Evolutionary conservation across 2,888 invertebrate species (phyloP), one percentile per base, ranked within the genome.

Genomic region (Ornithoptera priamus): DNA sequence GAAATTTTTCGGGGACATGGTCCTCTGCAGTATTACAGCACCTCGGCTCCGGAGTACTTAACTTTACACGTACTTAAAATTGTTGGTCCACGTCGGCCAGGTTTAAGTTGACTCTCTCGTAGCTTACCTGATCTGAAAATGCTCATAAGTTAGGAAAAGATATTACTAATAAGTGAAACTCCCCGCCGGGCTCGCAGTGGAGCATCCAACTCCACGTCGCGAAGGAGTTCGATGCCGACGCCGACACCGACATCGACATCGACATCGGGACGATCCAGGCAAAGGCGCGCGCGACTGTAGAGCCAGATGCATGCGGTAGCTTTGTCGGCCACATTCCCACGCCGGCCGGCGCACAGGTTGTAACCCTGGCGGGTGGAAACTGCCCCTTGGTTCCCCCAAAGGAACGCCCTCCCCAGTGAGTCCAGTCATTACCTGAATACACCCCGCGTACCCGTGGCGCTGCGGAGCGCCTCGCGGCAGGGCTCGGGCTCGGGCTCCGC

Each of bases 251-350:
- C 30, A 22, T 15, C 46, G 30, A 30, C 30, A 22, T 15, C 46
- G 22, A 22, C 22, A 22, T 22, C 12, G 46, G 42, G 12, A 15
- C 46, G 46, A 67, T 72, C 77, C 80, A 81, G 83, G 84, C 85
- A 83, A 80, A 85, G 84, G 73, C 85, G 78, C 80, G 84, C 78
- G 85, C 81, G 74, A 75, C 68, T 72, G 85, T 86, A 87, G 87
- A 84, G 85, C 84, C 81, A 82, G 84, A 78, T 90, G 90, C 91
- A 91, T 91, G 89, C 85, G 87, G 88, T 88, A 87, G 91, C 87
- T 88, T 86, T 72, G 85, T 82, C 87, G 88, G 83, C 85, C 79
- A 80, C 80, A 82, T 83, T 83, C 82, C 85, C 77, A 76, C 78
- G 83, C 80, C 80, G 78, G 88, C 83, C 85, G 88, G 80, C 81